phyloP scores from a whole-genome alignment of 2,113 vertebrate species.

The Pedionomus torquatus region DNA sequence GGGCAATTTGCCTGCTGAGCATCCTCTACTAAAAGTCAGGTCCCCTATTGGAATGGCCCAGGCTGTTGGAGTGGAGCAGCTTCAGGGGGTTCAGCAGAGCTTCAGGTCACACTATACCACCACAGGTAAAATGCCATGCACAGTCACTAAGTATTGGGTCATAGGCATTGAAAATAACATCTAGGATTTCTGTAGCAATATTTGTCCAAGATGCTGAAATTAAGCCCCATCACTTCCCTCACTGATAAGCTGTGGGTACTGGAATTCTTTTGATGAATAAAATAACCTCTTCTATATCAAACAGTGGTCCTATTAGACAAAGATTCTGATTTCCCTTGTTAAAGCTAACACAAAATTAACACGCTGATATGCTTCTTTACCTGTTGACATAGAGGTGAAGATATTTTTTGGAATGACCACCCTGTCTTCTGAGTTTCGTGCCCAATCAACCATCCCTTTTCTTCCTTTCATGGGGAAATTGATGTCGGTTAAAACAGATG shows the following conservation, averaged over 20 bases:
- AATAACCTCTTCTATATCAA: not conserved
- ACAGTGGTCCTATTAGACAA: not conserved
- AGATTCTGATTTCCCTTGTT: not conserved
- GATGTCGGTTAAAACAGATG: constrained; percentile 96
- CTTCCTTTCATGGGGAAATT: constrained; percentile 99
- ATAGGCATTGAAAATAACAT: not conserved
- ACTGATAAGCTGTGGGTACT: not conserved
- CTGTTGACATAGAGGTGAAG: constrained; percentile 92
- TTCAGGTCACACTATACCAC: not conserved
- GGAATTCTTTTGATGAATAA: not conserved
- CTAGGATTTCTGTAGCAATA: not conserved
- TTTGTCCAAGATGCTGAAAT: not conserved
- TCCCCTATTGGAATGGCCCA: not conserved
- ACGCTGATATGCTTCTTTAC: constrained; percentile 69
- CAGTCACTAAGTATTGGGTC: not conserved
- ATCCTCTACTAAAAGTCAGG: not conserved
- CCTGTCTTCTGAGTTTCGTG: constrained; percentile 97
- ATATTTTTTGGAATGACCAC: constrained; percentile 97
- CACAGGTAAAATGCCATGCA: not conserved
- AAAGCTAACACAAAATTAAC: not conserved
- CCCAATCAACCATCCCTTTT: constrained; percentile 99
- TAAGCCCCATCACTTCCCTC: not conserved
- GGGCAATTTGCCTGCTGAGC: not conserved
- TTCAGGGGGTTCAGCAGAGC: not conserved
- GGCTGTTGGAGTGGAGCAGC: not conserved